These are phyloP conservation scores for Sinotaia quadrata DNA, from an alignment of 2,888 invertebrate species.

Conservation along the genomic window DNA sequence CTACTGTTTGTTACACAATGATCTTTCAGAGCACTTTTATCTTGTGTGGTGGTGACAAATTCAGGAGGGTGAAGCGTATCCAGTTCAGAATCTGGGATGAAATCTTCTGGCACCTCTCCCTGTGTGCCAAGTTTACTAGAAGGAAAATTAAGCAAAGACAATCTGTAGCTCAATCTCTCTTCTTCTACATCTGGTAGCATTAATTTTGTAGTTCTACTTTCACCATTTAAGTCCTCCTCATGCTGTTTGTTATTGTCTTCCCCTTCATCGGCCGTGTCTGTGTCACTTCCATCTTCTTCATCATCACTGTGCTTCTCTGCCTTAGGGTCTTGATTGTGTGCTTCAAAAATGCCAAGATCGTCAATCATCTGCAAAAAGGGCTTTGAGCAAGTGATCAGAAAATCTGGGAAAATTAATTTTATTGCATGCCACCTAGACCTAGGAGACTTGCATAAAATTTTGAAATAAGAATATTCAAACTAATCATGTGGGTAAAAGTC, in stretches of 20 bases:
- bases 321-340: constrained; percentile 47
- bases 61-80: not conserved
- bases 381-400: too few relatives aligned
- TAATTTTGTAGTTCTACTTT: not conserved
- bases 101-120: constrained; percentile 13
- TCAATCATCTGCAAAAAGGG: constrained; percentile 50
- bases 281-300: constrained; percentile 64
- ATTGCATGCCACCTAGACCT: too few relatives aligned
- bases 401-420: too few relatives aligned
- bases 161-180: constrained; percentile 3
- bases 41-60: not conserved
- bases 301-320: constrained; percentile 36
- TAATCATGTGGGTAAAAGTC: too few relatives aligned
- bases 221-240: constrained; percentile 19
- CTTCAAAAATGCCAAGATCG: constrained; percentile 52
- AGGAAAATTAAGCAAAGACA: constrained; percentile 6
- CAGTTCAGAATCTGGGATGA: constrained; percentile 1
- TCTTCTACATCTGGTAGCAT: not conserved
- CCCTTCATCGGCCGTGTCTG: constrained; percentile 47
- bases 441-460: too few relatives aligned
- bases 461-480: too few relatives aligned
- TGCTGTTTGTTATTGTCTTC: constrained; percentile 41
- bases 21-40: not conserved
- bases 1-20: not conserved
- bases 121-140: not conserved